Conservation (phyloP, 2,113 vertebrate species). For the Paradoxurus hermaphroditus region DNA sequence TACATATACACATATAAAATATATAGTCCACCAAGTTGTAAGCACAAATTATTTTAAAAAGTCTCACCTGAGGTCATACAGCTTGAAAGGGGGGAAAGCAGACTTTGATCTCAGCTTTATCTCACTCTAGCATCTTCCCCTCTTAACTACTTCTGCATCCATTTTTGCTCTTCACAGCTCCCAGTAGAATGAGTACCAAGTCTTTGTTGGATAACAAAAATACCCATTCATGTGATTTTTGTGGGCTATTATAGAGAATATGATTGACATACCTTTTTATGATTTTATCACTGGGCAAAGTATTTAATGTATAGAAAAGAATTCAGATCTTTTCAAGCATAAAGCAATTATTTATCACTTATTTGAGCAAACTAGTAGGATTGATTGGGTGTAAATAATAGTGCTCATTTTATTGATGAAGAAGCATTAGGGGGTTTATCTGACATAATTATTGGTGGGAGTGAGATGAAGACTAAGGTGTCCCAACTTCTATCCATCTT, state of each 20-base stretch:
- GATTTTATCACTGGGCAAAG: neutral
- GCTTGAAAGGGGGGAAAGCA: neutral
- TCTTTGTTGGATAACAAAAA: neutral
- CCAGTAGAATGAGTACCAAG: neutral
- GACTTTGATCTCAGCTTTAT: neutral
- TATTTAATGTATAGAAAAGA: neutral
- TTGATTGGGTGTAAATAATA: neutral
- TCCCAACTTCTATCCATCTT: neutral
- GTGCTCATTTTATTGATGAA: neutral
- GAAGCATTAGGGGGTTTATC: neutral
- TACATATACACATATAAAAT: neutral
- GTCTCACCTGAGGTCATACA: neutral
- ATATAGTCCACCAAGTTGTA: neutral
- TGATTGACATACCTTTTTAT: neutral
- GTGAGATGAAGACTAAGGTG: neutral
- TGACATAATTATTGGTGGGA: neutral
- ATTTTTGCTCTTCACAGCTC: neutral
- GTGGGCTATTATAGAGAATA: neutral
- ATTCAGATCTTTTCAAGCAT: neutral
- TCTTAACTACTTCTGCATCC: neutral
- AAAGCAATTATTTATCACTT: neutral
- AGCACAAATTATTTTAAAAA: neutral
- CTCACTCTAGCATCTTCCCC: neutral
- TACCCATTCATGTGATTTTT: neutral
- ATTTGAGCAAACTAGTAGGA: neutral